Base-by-base conservation (phyloP, 2,113 vertebrate species). In the Leucosticte australis region DNA sequence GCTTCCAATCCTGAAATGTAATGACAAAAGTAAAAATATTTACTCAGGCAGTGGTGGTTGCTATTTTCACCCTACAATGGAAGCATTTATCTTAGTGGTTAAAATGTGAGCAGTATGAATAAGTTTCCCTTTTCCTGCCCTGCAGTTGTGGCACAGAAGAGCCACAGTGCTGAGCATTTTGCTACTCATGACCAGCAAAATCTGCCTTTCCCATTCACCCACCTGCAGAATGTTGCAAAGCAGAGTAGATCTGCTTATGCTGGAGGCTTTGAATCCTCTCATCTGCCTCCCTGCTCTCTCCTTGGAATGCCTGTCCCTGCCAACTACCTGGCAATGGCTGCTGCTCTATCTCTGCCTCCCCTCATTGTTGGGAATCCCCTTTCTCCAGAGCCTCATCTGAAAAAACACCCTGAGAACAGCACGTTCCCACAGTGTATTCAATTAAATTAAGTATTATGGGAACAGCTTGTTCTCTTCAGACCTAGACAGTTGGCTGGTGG, bases 391-490 rank as follows among this genome's bases (percentile, higher is more conserved):
- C 19, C 81, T 83, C 68, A 23, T 90, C 76, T 75, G 90, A 90
- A 96, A 95, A 94, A 95, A 90, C 37, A 89, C 30, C 70, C 92
- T 68, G 68, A 94, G 92, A 95, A 97, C 94, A 95, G 80, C 90
- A 73, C 57, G 96, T 96, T 97, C 91, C 65, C 88, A 95, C 76
- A 95, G 57, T 79, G 92, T 56, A 91, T 69, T 96, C 88, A 92
- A 92, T 94, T 95, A 79, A 92, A 94, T 94, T 96, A 95, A 96
- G 85, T 67, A 83, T 82, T 94, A 93, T 94, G 76, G 73, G 87
- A 96, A 97, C 95, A 96, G 96, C 81, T 94, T 95, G 93, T 83
- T 94, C 90, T 93, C 12, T 81, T 96, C 87, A 92, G 64, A 92
- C 30, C 65, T 87, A 42, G 46, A 77, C 53, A 83, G 69, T 44